Base-by-base conservation (phyloP, 2,888 invertebrate genomes). In the Stenodema calcarata region DNA sequence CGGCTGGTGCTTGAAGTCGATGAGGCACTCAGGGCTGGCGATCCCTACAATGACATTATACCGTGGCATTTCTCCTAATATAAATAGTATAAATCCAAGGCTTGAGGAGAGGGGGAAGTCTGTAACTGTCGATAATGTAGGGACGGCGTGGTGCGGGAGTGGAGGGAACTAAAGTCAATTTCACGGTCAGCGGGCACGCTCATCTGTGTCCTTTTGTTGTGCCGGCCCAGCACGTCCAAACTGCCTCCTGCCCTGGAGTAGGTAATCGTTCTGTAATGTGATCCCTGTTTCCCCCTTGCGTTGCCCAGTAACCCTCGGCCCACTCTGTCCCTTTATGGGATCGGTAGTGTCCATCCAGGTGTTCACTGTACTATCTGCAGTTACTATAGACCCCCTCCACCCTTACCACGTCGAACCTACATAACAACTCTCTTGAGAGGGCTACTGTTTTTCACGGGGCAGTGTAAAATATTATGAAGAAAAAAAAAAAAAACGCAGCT, bases 181-280 rank as follows among this genome's bases (percentile, higher is more conserved):
- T 78, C 78, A 78, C 78, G 78, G 78, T 78, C 78, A 78, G 44
- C 78, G 27, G 78, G 78, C 78, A 78, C 78, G 78, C 78, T 78
- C 47, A 44, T 44, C 44, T 6, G 44, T n/a, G 62, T 62, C 62
- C 73, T 47, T 47, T 78, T 78, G 42, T 42, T 78, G 44, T 16
- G 47, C 44, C 23, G 23, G 78, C 42, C 76, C 76, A n/a, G n/a
- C 78, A 23, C 42, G 78, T 42, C 62, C 23, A 7, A 62, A 23
- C 41, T 30, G 69, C 35, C 41, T 73, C 35, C 41, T 73, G 73
- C 28, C 35, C 73, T n/a, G n/a, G 73, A 35, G 35, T 35, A 35
- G 41, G 35, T 73, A 73, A 73, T 73, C 73, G 73, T 73, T 73
- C 73, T 28, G 73, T 73, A 73, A 73, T 73, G 73, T 35, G 73